Conservation (phyloP, 2,888 invertebrate species). For the Sphaerophoria rueppellii region DNA sequence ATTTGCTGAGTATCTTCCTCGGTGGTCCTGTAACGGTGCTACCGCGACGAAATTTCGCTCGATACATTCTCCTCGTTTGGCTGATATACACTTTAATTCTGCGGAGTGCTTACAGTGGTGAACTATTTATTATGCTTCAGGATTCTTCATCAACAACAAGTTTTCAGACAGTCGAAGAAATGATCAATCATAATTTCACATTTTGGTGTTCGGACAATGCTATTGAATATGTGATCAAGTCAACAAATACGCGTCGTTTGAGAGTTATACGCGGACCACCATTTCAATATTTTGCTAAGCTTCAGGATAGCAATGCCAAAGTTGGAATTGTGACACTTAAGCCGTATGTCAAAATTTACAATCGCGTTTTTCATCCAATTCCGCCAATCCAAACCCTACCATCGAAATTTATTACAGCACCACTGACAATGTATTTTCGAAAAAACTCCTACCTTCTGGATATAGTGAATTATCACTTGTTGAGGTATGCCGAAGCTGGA, state of each 20-base stretch:
- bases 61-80: constrained; percentile 78
- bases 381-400: constrained; percentile 72
- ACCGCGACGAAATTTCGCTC: constrained; percentile 78
- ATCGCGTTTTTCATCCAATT: constrained; percentile 63
- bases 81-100: constrained; percentile 77
- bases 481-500: constrained; percentile 77
- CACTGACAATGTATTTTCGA: constrained; percentile 78
- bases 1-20: constrained; percentile 75
- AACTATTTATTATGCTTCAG: constrained; percentile 78
- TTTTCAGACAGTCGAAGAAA: constrained; percentile 75
- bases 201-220: constrained; percentile 65
- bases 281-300: constrained; percentile 18
- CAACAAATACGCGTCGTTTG: background rate
- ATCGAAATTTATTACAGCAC: constrained; percentile 75
- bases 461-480: constrained; percentile 74
- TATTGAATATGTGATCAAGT: constrained; percentile 13
- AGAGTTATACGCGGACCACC: constrained; percentile 21
- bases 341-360: constrained; percentile 73
- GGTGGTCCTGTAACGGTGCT: constrained; percentile 75
- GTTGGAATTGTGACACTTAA: constrained; percentile 69
- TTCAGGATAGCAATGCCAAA: constrained; percentile 61
- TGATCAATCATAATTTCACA: constrained; percentile 74
- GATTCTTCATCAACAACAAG: constrained; percentile 75
- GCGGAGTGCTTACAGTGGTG: constrained; percentile 78
- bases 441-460: constrained; percentile 76